These are phyloP conservation scores for Aeoliscus strigatus DNA, from an alignment of 2,797 vertebrate genomes.

Conservation along the genomic window DNA sequence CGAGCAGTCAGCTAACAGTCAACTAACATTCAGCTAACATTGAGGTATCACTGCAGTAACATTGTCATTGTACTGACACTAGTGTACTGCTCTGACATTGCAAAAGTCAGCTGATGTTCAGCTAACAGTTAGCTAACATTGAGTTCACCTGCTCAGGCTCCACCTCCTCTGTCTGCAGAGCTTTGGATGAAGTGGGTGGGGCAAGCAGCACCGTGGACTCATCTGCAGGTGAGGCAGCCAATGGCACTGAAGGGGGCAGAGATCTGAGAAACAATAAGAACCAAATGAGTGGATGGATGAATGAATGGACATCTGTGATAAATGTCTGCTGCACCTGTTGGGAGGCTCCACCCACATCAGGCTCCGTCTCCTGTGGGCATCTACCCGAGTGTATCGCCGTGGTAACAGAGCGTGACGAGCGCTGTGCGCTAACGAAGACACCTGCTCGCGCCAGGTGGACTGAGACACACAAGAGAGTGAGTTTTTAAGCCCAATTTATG, in stretches of 20 bases:
- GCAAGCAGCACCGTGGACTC: background rate
- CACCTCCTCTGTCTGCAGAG: conserved; percentile 68
- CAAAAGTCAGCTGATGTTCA: too few species aligned
- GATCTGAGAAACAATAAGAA: conserved; percentile 9
- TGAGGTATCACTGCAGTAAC: too few species aligned
- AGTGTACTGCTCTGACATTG: too few species aligned
- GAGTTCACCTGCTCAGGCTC: conserved; percentile 2
- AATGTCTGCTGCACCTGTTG: conserved; percentile 33
- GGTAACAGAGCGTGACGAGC: conserved; percentile 69
- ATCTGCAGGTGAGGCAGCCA: background rate
- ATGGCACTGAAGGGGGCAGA: conserved; percentile 12
- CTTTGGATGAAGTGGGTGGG: conserved; percentile 33
- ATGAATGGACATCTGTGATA: background rate
- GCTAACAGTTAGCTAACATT: background rate
- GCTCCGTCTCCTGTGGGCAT: conserved; percentile 43
- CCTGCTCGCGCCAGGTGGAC: conserved; percentile 78
- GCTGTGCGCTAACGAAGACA: conserved; percentile 66
- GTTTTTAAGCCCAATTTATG: too few species aligned
- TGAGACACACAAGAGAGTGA: conserved; percentile 43
- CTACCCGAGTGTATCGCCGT: conserved; percentile 46
- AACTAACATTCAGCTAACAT: too few species aligned
- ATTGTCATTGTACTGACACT: too few species aligned
- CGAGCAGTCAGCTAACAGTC: too few species aligned
- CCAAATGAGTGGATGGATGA: background rate
- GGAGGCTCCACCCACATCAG: conserved; percentile 37